A percentile compares a stretch with the other conserved stretches of the same genome.
These are phyloP conservation scores for Amblyopsis hoosieri DNA, from an alignment of 2,797 vertebrate genomes.

Conservation along the genomic window DNA sequence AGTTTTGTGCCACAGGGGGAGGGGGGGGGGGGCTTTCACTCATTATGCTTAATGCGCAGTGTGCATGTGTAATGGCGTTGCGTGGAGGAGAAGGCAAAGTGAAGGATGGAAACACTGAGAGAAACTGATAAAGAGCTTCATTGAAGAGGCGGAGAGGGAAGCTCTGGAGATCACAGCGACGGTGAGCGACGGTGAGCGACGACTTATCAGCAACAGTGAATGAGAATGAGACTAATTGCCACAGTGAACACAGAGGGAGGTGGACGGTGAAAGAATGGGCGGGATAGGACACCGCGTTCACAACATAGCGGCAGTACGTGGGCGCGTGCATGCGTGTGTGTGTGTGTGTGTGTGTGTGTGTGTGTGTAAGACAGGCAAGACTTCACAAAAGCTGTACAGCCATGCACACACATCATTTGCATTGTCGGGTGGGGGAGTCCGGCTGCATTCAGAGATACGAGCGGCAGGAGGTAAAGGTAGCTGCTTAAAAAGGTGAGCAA, in stretches of 20 bases:
- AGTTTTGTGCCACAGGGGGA: slow-evolving; percentile 97
- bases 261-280: slow-evolving; percentile 16
- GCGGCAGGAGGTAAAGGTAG: slow-evolving; percentile 39
- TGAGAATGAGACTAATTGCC: slow-evolving; percentile 45
- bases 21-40: slow-evolving; percentile 33
- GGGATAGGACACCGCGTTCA: slow-evolving; percentile 24
- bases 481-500: slow-evolving; percentile 22
- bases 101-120: slow-evolving; percentile 4
- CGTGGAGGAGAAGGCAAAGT: slow-evolving; percentile 1
- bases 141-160: slow-evolving; percentile 20
- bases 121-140: slow-evolving; percentile 10
- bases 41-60: slow-evolving; percentile 31
- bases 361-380: slow-evolving; percentile 31
- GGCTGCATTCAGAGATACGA: slow-evolving; percentile 45
- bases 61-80: too few species aligned
- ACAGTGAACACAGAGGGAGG: slow-evolving; percentile 20
- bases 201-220: slow-evolving; percentile 15
- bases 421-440: slow-evolving; percentile 41
- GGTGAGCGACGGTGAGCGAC: slow-evolving; percentile 17
- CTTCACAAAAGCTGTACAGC: slow-evolving; percentile 60
- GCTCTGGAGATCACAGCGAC: slow-evolving; percentile 31
- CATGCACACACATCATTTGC: slow-evolving; percentile 63
- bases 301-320: not conserved
- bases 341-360: not conserved
- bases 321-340: not conserved